A percentile compares a stretch with the other conserved stretches of the same genome.
phyloP scores from a whole-genome alignment of 2,113 vertebrate species.

The Rattus rattus region DNA sequence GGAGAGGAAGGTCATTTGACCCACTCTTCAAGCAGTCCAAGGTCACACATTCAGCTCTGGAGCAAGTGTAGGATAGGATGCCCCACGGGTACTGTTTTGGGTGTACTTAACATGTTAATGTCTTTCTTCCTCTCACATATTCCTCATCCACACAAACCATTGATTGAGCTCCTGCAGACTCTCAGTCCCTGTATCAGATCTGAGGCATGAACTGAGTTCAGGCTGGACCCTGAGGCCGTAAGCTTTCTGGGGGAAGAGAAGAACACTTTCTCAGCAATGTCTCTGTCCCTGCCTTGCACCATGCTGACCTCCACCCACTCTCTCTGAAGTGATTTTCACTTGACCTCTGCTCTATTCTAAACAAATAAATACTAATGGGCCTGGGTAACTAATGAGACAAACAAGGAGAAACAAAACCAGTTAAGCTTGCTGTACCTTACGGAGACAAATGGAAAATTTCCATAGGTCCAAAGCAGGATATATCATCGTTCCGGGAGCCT shows the following conservation, averaged over 20 bases:
- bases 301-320: slow-evolving; percentile 48
- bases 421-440: slow-evolving; percentile 25
- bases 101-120: neutral
- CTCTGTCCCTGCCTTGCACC: neutral
- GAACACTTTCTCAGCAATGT: neutral
- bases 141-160: neutral
- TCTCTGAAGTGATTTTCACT: slow-evolving; percentile 53
- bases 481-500: neutral
- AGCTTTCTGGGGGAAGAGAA: neutral
- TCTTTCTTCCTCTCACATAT: neutral
- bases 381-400: slow-evolving; percentile 61
- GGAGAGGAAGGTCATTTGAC: neutral
- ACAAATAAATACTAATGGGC: slow-evolving; percentile 48
- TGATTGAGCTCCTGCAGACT: neutral
- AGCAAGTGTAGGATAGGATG: neutral
- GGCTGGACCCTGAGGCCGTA: neutral
- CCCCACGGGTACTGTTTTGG: no score
- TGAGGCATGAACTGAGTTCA: neutral
- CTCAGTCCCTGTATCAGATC: neutral
- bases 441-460: slow-evolving; percentile 44
- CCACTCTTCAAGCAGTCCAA: neutral
- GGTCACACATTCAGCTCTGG: neutral
- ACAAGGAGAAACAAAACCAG: neutral
- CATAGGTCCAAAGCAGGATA: neutral
- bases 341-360: slow-evolving; percentile 56